Conservation (phyloP, 2,888 invertebrate species). For the Sialis fuliginosa region DNA sequence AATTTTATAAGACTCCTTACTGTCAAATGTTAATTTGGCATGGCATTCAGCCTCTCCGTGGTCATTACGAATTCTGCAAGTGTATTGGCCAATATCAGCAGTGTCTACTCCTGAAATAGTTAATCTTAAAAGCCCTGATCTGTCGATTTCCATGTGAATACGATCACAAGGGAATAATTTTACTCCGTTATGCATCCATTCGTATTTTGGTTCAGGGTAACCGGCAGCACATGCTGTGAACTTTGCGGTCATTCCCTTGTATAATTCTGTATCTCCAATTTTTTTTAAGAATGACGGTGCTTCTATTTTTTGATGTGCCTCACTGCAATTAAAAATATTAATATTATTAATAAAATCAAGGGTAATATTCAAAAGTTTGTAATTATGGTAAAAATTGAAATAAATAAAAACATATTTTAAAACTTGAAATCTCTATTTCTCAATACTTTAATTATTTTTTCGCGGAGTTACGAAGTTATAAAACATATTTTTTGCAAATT, state of each 20-base stretch:
- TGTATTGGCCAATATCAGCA: constrained; percentile 71
- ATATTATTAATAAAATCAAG: constrained; percentile 13
- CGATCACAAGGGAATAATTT: constrained; percentile 67
- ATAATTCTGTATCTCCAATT: constrained; percentile 74
- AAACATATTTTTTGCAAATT: too few relatives aligned
- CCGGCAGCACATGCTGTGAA: constrained; percentile 87
- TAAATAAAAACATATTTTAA: not conserved
- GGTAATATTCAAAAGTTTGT: too few relatives aligned
- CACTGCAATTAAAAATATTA: constrained; percentile 27
- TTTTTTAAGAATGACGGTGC: constrained; percentile 77
- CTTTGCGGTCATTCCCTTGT: constrained; percentile 75
- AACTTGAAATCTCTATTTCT: too few relatives aligned
- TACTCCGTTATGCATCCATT: constrained; percentile 69
- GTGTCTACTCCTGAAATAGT: constrained; percentile 60
- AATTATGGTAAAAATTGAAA: not conserved
- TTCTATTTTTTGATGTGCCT: constrained; percentile 56
- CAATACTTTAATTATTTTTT: too few relatives aligned
- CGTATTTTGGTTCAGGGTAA: constrained; percentile 71
- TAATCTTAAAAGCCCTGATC: constrained; percentile 65
- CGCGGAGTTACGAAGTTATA: too few relatives aligned
- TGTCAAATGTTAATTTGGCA: constrained; percentile 64
- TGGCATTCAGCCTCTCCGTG: constrained; percentile 69
- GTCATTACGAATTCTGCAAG: constrained; percentile 64
- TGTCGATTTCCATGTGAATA: constrained; percentile 65
- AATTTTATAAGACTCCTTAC: constrained; percentile 28